Evolutionary conservation across 2,113 vertebrate species (phyloP), one percentile per base, ranked within the genome.

Genomic region (Callocephalon fimbriatum): DNA sequence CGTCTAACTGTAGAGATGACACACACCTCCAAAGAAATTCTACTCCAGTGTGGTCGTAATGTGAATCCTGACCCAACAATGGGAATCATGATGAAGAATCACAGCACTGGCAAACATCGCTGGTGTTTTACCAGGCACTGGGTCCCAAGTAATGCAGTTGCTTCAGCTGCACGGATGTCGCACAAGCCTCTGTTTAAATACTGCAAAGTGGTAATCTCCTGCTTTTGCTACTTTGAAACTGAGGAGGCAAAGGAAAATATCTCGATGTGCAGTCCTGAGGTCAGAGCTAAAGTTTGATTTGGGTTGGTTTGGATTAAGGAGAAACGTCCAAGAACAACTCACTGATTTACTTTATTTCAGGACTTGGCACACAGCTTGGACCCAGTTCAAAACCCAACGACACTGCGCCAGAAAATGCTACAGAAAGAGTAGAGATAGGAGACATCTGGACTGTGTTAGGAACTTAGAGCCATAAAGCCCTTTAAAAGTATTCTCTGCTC

Each of bases 311-410:
- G 97, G 97, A 97, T 87, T 97, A 98, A 97, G 94, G 97, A 96
- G 93, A 97, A 96, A 96, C 29, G 31, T 98, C 98, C 98, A 98
- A 98, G 96, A 98, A 98, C 98, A 98, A 98, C 97, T 98, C 88
- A 4, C 98, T 97, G 97, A 96, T 97, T 98, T 98, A 98, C 98
- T 98, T 98, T 98, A 97, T 97, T 98, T 98, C 97, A 97, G 98
- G 98, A 98, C 97, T 98, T 98, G 98, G 98, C 98, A 98, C 95
- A 96, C 90, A 97, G 76, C 40, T 61, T 97, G 97, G 94, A 96
- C 15, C 9, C 38, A 59, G 90, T 96, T 98, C 98, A 98, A 98
- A 97, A 98, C 97, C 88, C 91, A 96, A 54, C 40, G 90, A 98
- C 78, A 72, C 93, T 63, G 86, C 72, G 97, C 98, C 93, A 84